Base-by-base conservation (phyloP, 2,888 invertebrate genomes). In the Dicycla oo region DNA sequence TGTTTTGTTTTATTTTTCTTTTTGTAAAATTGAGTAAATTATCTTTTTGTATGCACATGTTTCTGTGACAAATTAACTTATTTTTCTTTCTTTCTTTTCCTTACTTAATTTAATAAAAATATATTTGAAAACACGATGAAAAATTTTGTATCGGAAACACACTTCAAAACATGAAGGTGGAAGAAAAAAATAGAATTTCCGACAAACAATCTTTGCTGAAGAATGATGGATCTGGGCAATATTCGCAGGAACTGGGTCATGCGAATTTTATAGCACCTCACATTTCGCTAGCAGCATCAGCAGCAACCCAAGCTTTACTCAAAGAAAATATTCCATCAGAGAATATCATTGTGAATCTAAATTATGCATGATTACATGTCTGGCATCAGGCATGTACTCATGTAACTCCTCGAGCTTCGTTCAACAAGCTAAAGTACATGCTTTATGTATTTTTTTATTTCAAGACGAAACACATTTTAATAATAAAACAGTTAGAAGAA, bases 161-260 rank as follows among this genome's bases (percentile, higher is more conserved):
- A 54, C 38, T 77, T 54, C 6, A 6, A 30, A 58, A 58, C 30
- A 54, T 45, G 40, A 71, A 71, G n/a, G 23, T 66, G 10, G 11
- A 67, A 60, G n/a, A 70, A 64, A 70, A n/a, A 71, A 78, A 64
- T 45, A 58, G 40, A 66, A 56, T 69, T 49, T 38, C 45, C n/a
- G 30, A 70, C 62, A 54, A 78, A 53, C 49, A 66, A 43, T 61
- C 43, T 56, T 56, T 60, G 43, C 64, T 49, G 62, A 56, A 63
- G 43, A 73, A 66, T 82, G 77, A 82, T 69, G 66, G 51, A 69
- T 53, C 75, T 61, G 34, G 49, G 53, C 30, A 71, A 67, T 66
- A 63, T 71, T 73, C 43, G 58, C 34, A 43, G 15, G 34, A 83
- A 78, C 75, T 78, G 70, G 80, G 64, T 72, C 83, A 77, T 80